Conservation (phyloP, 2,113 vertebrate species). For the Clarias magur region DNA sequence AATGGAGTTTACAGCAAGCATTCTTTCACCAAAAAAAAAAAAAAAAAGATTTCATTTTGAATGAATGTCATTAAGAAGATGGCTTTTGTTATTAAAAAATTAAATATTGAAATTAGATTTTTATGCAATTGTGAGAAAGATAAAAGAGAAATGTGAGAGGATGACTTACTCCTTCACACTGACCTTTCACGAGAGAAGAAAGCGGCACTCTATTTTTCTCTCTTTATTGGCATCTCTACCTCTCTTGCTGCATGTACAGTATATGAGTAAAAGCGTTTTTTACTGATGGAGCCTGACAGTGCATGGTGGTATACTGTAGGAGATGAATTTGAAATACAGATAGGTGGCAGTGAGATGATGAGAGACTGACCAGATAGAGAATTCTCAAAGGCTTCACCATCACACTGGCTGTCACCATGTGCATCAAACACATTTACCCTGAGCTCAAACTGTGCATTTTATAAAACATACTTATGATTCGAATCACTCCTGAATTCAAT, state of each 20-base stretch:
- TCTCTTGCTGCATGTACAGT: neutral
- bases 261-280: neutral
- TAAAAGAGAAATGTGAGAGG: no score
- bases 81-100: neutral
- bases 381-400: conserved; percentile 48
- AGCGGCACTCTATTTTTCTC: neutral
- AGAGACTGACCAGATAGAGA: conserved; percentile 46
- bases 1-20: conserved; percentile 18
- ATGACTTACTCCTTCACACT: neutral
- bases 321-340: conserved; percentile 31
- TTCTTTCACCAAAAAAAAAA: conserved; percentile 5
- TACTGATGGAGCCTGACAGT: neutral
- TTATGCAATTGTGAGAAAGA: neutral
- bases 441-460: conserved; percentile 43
- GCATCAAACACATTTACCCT: conserved; percentile 52
- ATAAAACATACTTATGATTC: conserved; percentile 67
- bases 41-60: neutral
- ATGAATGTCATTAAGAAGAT: neutral
- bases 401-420: conserved; percentile 59
- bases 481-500: conserved; percentile 65
- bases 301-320: neutral
- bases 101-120: neutral
- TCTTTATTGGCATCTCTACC: neutral
- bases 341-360: conserved; percentile 21
- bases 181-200: neutral